phyloP scores from a whole-genome alignment of 2,113 vertebrate genomes.

The Dipodomys ordii region DNA sequence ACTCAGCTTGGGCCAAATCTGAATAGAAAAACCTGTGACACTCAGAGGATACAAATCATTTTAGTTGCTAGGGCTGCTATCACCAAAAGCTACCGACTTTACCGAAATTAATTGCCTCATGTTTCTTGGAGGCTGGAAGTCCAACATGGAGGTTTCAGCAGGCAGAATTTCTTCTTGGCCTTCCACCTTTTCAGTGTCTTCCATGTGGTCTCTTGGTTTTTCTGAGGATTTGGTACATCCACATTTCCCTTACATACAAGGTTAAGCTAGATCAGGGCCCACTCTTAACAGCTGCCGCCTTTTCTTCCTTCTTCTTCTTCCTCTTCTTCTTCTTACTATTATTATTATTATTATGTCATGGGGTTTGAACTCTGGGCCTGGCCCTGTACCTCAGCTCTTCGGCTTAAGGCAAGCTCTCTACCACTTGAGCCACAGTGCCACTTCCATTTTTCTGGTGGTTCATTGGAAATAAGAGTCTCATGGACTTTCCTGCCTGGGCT shows the following conservation, averaged over 20 bases:
- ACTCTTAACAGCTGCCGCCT: not conserved
- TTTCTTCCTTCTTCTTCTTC: too few relatives aligned
- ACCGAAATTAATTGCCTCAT: not conserved
- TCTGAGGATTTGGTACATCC: rapidly evolving
- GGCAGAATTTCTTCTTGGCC: not conserved
- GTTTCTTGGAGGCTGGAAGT: not conserved
- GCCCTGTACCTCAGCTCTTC: too few relatives aligned
- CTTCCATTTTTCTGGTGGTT: too few relatives aligned
- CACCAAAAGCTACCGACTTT: not conserved
- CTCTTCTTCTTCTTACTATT: too few relatives aligned
- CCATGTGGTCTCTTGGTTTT: rapidly evolving
- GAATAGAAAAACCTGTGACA: not conserved
- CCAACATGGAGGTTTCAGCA: not conserved
- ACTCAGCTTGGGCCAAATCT: not conserved
- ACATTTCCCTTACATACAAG: too few relatives aligned
- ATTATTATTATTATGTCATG: too few relatives aligned
- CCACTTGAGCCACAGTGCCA: too few relatives aligned
- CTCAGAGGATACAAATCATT: not conserved
- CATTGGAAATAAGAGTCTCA: too few relatives aligned
- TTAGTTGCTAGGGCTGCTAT: not conserved
- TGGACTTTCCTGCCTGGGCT: too few relatives aligned
- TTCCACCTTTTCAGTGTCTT: not conserved
- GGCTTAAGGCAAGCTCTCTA: too few relatives aligned
- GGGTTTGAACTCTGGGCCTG: too few relatives aligned
- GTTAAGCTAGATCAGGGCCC: not conserved